Base-by-base conservation (phyloP, 1,140 invertebrate genomes). In the Microvelia longipes region DNA sequence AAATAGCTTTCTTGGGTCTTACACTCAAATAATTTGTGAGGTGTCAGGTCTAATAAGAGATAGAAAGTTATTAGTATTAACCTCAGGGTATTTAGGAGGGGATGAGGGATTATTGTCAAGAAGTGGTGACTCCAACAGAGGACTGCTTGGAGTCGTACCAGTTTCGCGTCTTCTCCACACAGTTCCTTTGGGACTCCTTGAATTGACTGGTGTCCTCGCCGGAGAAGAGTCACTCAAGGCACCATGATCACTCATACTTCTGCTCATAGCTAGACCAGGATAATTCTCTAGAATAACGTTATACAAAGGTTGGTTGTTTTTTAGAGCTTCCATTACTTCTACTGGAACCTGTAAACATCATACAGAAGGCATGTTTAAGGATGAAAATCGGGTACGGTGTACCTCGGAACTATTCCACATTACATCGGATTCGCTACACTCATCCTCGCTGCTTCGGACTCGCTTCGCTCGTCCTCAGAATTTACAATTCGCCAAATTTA, bases 271-370 rank as follows among this genome's bases (percentile, higher is more conserved):
- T 28, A 89, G 77, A 71, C 85, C 87, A 0, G 88, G 88, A 76
- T 89, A 89, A 74, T 89, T 89, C 73, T 88, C 86, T 63, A 90
- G 75, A 60, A 90, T 85, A 1, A 90, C 84, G 61, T 85, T 87
- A 76, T 88, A 89, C 0, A 89, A 77, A 61, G 83, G 83, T 71
- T 85, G 86, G 72, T 90, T 88, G 26, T 81, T 77, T 29, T 82
- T 83, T 1, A 90, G 75, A 30, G 84, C 83, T 73, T 89, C 85
- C 50, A 88, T 73, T 29, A 87, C 85, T 77, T 86, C 84, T 28
- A 85, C 76, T 26, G 87, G 86, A 14, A 87, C 81, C 86, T 87
- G 77, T 64, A 81, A 82, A 50, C n/a, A n/a, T n/a, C n/a, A n/a
- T n/a, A n/a, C n/a, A n/a, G n/a, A n/a, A n/a, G n/a, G n/a, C n/a